These are phyloP conservation scores for Bovichtus diacanthus DNA, from an alignment of 2,797 vertebrate genomes.

Conservation along the genomic window DNA sequence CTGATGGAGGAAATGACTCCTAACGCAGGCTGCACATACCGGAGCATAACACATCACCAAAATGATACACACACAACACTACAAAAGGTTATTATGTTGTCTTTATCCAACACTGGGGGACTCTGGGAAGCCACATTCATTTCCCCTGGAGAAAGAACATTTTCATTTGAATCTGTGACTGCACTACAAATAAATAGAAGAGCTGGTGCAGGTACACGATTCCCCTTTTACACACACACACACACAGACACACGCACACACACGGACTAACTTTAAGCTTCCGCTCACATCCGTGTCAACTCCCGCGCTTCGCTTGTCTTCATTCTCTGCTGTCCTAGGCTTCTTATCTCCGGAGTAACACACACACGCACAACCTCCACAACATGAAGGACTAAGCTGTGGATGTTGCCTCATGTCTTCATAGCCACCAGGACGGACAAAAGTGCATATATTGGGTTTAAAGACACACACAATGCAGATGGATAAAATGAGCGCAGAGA, in stretches of 20 bases:
- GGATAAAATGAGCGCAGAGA: constrained; percentile 8
- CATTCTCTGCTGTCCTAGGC: constrained; percentile 4
- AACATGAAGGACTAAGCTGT: constrained; percentile 13
- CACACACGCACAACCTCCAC: constrained; percentile 33
- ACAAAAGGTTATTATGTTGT: constrained; percentile 31
- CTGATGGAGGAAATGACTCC: constrained; percentile 39
- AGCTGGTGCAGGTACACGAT: not conserved
- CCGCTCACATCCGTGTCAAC: not conserved
- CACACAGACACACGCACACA: constrained; percentile 11
- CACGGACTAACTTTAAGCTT: not conserved
- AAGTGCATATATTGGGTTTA: constrained; percentile 30
- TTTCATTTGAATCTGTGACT: constrained; percentile 10
- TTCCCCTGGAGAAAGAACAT: constrained; percentile 35
- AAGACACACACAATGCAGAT: not conserved
- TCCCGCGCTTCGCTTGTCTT: not conserved
- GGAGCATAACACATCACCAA: constrained; percentile 11
- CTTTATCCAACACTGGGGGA: constrained; percentile 29
- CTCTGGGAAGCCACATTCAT: constrained; percentile 19
- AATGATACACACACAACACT: constrained; percentile 3
- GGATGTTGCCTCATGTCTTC: constrained; percentile 14
- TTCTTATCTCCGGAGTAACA: constrained; percentile 30
- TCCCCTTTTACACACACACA: not conserved
- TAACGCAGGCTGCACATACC: constrained; percentile 9
- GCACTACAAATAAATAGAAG: not conserved
- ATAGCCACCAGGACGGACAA: constrained; percentile 11